Conservation (phyloP, 2,797 vertebrate species). For the Cryptoprocta ferox region DNA sequence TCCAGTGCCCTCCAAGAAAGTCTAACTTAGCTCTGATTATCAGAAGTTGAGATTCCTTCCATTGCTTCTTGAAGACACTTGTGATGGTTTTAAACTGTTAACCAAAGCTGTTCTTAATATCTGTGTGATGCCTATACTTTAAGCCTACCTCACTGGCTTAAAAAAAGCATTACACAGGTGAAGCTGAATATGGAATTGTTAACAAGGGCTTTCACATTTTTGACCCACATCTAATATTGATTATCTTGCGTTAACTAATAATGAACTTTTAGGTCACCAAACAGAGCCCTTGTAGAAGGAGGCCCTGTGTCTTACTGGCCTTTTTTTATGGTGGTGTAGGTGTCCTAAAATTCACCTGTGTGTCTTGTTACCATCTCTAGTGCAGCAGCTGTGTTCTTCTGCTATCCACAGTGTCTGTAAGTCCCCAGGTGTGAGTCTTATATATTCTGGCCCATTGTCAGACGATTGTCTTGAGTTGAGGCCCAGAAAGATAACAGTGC, state of each 20-base stretch:
- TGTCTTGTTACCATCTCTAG: neutral
- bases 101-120: neutral
- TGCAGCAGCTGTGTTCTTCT: neutral
- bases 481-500: neutral
- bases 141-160: neutral
- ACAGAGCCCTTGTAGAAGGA: neutral
- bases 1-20: neutral
- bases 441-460: neutral
- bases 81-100: neutral
- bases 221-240: neutral
- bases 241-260: neutral
- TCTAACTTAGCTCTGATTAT: neutral
- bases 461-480: neutral
- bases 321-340: neutral
- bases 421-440: neutral
- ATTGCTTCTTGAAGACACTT: neutral
- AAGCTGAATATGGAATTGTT: neutral
- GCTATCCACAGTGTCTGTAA: neutral
- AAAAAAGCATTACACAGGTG: neutral
- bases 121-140: neutral
- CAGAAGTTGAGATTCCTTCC: neutral
- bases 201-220: constrained; percentile 16
- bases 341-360: neutral
- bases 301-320: neutral
- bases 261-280: neutral